phyloP scores from a whole-genome alignment of 1,140 invertebrate species.

The Rhopalosiphum maidis region DNA sequence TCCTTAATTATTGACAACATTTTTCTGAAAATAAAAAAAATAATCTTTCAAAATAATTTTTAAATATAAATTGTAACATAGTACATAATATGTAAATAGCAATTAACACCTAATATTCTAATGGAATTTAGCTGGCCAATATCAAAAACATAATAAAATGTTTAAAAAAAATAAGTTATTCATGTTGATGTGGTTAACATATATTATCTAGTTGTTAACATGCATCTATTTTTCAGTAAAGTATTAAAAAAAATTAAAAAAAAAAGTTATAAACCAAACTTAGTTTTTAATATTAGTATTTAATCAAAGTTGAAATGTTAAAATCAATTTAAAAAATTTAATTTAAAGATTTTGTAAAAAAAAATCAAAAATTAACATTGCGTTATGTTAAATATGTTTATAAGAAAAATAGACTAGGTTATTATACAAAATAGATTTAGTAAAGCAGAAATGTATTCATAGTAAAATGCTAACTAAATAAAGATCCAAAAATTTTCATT shows the following conservation, averaged over 20 bases:
- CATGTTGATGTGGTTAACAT: background rate
- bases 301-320: background rate
- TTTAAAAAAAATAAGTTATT: background rate
- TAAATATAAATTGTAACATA: background rate
- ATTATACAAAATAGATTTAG: background rate
- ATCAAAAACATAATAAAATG: background rate
- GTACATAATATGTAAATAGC: background rate
- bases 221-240: background rate
- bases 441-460: background rate
- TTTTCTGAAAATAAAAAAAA: slow-evolving; percentile 35
- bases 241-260: background rate
- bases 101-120: background rate
- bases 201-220: background rate
- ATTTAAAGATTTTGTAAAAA: background rate
- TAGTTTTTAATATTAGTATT: background rate
- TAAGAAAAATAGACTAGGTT: background rate
- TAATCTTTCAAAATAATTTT: background rate
- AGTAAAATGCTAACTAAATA: background rate
- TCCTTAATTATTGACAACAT: background rate
- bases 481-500: background rate
- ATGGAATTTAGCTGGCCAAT: background rate
- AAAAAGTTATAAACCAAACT: background rate
- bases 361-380: background rate
- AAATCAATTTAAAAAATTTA: background rate
- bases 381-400: background rate